Evolutionary conservation across 2,888 invertebrate genomes (phyloP).

Genomic region (Apamea anceps): DNA sequence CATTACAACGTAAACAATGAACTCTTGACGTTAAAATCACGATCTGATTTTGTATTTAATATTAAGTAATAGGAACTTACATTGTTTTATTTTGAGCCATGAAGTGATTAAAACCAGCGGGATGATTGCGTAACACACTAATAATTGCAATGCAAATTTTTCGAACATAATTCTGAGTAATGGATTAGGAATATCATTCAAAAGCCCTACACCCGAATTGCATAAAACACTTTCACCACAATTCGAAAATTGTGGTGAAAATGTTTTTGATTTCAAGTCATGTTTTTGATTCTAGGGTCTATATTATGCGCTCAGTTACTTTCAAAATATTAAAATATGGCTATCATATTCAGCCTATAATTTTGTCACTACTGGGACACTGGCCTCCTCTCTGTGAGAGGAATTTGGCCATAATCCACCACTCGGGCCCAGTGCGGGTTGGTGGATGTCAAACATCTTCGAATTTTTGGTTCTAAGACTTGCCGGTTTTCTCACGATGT

Average conservation of each 20-base stretch:
- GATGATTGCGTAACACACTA: background rate
- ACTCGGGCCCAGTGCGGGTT: too few relatives aligned
- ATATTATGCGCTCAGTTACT: background rate
- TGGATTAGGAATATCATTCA: background rate
- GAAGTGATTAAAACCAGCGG: conserved; percentile 7
- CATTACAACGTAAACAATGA: conserved; percentile 53
- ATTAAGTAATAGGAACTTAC: conserved; percentile 27
- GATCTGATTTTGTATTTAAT: conserved; percentile 35
- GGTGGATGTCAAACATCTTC: too few relatives aligned
- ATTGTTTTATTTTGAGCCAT: conserved; percentile 27
- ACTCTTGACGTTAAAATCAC: conserved; percentile 46
- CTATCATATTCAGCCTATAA: too few relatives aligned
- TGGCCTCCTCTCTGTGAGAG: too few relatives aligned
- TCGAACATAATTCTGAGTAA: too few relatives aligned
- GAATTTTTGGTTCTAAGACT: too few relatives aligned
- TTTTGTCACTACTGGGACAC: too few relatives aligned
- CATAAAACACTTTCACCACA: too few relatives aligned
- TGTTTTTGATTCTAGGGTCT: too few relatives aligned
- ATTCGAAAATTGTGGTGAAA: background rate
- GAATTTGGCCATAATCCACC: too few relatives aligned
- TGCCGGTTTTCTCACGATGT: too few relatives aligned
- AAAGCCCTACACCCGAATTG: too few relatives aligned
- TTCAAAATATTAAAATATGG: background rate
- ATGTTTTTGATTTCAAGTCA: background rate
- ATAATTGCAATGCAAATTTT: background rate